phyloP scores from a whole-genome alignment of 2,797 vertebrate genomes.

The Graptemys geographica region DNA sequence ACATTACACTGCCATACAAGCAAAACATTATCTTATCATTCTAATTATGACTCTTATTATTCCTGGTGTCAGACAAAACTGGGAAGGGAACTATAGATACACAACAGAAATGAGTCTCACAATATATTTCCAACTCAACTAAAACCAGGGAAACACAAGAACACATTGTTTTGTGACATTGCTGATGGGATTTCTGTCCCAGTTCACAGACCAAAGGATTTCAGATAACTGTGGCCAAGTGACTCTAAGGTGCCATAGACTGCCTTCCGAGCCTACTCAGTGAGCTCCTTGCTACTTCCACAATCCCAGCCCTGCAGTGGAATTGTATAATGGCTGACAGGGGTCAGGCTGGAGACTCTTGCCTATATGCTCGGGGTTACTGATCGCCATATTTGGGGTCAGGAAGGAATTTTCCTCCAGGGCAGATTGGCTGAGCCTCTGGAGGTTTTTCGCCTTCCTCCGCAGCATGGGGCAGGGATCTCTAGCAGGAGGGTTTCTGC shows the following conservation, averaged over 20 bases:
- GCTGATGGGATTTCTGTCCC: neutral
- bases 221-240: neutral
- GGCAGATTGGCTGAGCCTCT: too few relatives aligned
- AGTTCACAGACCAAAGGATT: neutral
- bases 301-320: neutral
- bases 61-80: neutral
- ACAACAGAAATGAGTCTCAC: neutral
- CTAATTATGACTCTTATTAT: neutral
- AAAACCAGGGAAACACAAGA: neutral
- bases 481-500: too few relatives aligned
- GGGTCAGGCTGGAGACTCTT: too few relatives aligned
- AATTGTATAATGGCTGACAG: too few relatives aligned
- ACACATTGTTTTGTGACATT: neutral
- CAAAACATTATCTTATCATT: neutral
- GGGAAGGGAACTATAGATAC: neutral
- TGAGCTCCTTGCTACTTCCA: neutral
- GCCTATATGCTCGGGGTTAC: too few relatives aligned
- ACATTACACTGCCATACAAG: neutral
- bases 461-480: too few relatives aligned
- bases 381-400: too few relatives aligned
- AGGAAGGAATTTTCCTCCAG: too few relatives aligned
- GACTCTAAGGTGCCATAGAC: neutral
- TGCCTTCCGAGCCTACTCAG: neutral
- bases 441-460: too few relatives aligned
- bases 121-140: neutral